Percentiles rank a stretch among this genome's conserved stretches.
phyloP scores from a whole-genome alignment of 37 sponge, comb jelly and placozoan species.

The Bolinopsis microptera region DNA sequence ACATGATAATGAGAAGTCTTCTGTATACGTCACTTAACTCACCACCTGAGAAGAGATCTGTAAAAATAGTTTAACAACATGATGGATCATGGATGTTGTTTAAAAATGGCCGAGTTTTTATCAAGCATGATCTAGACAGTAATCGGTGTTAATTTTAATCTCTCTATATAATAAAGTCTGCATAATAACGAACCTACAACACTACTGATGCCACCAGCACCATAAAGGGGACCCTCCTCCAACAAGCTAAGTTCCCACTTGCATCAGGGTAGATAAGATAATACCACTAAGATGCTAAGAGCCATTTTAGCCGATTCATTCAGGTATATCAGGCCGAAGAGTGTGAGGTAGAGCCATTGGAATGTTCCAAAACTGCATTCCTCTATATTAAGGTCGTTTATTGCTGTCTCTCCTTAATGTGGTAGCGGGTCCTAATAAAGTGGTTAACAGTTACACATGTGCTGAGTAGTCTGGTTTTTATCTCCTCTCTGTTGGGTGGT shows the following conservation, averaged over 20 bases:
- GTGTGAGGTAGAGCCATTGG: constrained; percentile 7
- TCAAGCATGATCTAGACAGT: too few species aligned
- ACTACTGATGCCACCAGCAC: neutral
- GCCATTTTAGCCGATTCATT: neutral
- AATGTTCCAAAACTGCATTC: constrained; percentile 5
- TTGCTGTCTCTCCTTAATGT: too few species aligned
- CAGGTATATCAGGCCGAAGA: constrained; percentile 3
- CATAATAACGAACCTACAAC: neutral
- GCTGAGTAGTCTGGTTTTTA: too few species aligned
- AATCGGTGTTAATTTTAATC: too few species aligned
- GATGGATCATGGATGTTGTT: neutral
- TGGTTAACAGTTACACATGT: too few species aligned
- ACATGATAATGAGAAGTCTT: neutral
- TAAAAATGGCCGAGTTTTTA: too few species aligned
- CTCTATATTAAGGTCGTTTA: too few species aligned
- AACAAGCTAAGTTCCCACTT: neutral
- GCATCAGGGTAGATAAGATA: neutral
- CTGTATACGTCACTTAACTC: constrained; percentile 12
- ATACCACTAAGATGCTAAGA: neutral
- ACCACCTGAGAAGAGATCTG: neutral
- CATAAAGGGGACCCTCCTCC: constrained; percentile 23
- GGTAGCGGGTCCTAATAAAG: too few species aligned
- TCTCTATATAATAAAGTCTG: too few species aligned
- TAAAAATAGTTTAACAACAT: neutral
- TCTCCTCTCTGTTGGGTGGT: too few species aligned